Conservation (phyloP, 53 echinoderm and acorn worm species). For the Astropecten irregularis region DNA sequence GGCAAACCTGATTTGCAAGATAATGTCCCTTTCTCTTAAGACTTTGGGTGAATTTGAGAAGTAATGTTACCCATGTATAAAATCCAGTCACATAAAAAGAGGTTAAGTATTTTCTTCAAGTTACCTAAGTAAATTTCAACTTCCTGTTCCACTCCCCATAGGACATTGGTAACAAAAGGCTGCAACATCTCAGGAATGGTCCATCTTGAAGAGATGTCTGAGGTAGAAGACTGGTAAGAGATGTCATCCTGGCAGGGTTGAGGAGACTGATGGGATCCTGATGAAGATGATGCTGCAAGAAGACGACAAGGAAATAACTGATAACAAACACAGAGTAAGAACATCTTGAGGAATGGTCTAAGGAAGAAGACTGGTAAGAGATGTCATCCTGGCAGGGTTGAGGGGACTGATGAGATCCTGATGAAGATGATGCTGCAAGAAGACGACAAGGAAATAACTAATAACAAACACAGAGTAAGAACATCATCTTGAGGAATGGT, state of each 20-base stretch:
- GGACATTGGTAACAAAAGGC: conserved; percentile 6
- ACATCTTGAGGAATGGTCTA: neutral
- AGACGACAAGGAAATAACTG: neutral
- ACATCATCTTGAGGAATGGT: neutral
- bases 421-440: no score
- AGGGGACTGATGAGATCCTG: no score
- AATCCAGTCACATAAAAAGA: no score
- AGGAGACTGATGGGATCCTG: conserved; percentile 3
- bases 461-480: no score
- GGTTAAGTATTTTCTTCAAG: neutral
- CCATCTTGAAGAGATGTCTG: conserved; percentile 28
- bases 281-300: conserved; percentile 2
- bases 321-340: no score
- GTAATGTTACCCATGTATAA: no score
- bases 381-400: conserved; percentile 15
- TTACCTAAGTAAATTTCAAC: neutral
- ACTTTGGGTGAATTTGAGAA: no score
- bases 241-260: conserved; percentile 36
- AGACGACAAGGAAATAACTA: no score
- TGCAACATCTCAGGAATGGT: conserved; percentile 35
- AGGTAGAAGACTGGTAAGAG: conserved; percentile 35
- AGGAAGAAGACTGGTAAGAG: conserved; percentile 25
- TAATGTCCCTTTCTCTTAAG: no score
- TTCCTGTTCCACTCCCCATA: conserved; percentile 25
- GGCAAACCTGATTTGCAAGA: no score